Evolutionary conservation across 2,888 invertebrate species (phyloP), one percentile per base, ranked within the genome.

Genomic region (Meganola albula): DNA sequence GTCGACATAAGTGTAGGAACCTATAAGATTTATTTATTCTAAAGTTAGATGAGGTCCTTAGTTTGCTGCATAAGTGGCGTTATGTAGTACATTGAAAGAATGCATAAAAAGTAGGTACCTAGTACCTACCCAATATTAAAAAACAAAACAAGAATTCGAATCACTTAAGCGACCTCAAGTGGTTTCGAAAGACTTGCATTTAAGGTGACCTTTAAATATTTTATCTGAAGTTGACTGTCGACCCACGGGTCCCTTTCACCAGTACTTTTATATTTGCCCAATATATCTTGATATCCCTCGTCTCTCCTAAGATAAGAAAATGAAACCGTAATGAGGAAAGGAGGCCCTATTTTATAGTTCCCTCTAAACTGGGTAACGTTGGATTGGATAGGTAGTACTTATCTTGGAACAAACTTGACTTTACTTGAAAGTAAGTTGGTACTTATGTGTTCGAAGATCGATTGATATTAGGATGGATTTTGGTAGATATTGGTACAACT

Each of bases 171-270:
- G 55, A 58, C 62, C 62, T 61, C 62, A 54, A 71, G 62, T 63
- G 58, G 53, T 61, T 63, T 62, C 48, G 52, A 62, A 64, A 63
- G 60, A 59, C 68, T 58, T 58, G 57, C 58, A 45, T 53, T 59
- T 60, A 69, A 72, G 68, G 67, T 75, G 75, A 79, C 77, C 79
- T 82, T 74, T 78, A 79, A 79, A 80, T 82, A 82, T 80, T 82
- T 83, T 80, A 84, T 82, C 80, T 80, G 66, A 63, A 76, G 73
- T 73, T 76, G 78, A 82, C 82, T 78, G 80, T 72, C 76, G 71
- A 76, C 77, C 74, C 75, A 70, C 67, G 73, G 64, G 64, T 64
- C 71, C 74, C 52, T 53, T 53, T 70, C 69, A 69, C 65, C 61
- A 71, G 66, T 70, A 68, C 70, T 67, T 71, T 66, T 62, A 66